phyloP scores from a whole-genome alignment of 2,797 vertebrate species.

The Varecia variegata region DNA sequence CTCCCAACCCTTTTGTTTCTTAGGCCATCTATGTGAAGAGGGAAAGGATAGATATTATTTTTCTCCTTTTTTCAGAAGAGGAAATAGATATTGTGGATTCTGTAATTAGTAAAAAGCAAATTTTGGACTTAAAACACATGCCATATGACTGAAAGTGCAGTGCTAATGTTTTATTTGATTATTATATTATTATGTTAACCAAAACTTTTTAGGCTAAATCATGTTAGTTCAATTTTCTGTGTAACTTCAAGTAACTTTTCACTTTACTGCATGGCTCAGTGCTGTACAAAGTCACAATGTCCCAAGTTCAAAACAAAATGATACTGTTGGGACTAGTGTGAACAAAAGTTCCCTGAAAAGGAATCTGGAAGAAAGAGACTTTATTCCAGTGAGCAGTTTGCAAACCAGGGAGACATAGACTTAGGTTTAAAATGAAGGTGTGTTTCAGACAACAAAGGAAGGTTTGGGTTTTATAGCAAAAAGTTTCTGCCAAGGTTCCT shows the following conservation, averaged over 20 bases:
- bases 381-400: too few species aligned
- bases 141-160: background rate
- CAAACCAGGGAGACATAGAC: too few species aligned
- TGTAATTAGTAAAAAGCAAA: background rate
- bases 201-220: too few species aligned
- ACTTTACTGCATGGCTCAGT: background rate
- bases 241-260: background rate
- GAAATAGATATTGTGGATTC: background rate
- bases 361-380: too few species aligned
- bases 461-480: too few species aligned
- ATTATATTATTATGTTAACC: too few species aligned
- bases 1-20: background rate
- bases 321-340: background rate
- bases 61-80: background rate
- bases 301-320: background rate
- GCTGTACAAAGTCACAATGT: background rate
- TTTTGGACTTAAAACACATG: background rate
- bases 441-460: too few species aligned
- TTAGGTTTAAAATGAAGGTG: too few species aligned
- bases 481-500: too few species aligned
- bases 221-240: too few species aligned
- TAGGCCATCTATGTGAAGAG: background rate
- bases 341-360: too few species aligned
- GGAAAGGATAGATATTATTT: background rate
- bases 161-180: background rate